Conservation (phyloP, 2,888 invertebrate genomes). For the Napeogenes sylphis region DNA sequence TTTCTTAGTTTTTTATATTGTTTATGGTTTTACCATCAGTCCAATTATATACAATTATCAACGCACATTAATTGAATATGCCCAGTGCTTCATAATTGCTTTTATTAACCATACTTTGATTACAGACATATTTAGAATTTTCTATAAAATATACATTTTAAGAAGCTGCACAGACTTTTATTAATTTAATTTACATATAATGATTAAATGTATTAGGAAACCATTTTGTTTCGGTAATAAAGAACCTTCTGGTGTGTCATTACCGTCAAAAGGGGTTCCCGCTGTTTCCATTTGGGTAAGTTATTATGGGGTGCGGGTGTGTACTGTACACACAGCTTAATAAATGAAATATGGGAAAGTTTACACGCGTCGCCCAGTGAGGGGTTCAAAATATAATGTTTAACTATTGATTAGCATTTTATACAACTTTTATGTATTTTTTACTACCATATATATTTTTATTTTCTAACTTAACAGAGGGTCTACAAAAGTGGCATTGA, state of each 20-base stretch:
- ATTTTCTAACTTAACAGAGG: background rate
- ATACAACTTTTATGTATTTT: conserved; percentile 2
- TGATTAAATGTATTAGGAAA: too few species aligned
- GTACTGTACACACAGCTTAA: conserved; percentile 55
- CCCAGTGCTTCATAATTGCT: too few species aligned
- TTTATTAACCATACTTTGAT: too few species aligned
- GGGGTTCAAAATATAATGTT: conserved; percentile 54
- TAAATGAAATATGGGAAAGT: conserved; percentile 66
- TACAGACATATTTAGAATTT: too few species aligned
- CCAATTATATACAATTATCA: too few species aligned
- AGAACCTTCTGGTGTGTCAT: conserved; percentile 28
- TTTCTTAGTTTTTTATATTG: too few species aligned
- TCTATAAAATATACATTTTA: too few species aligned
- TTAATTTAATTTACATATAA: too few species aligned
- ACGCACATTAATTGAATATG: too few species aligned
- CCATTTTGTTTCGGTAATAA: conserved; percentile 21
- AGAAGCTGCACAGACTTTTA: too few species aligned
- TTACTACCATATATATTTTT: background rate
- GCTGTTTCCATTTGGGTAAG: conserved; percentile 47
- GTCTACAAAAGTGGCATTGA: too few species aligned
- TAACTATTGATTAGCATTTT: conserved; percentile 23
- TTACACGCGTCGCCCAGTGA: conserved; percentile 47
- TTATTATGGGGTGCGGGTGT: conserved; percentile 47
- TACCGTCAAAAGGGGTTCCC: conserved; percentile 42
- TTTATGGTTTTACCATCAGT: too few species aligned